Percentiles rank a stretch among this genome's conserved stretches.
Evolutionary conservation across 2,888 invertebrate species (phyloP).

Genomic region (Rhagophthalmus giganteus): DNA sequence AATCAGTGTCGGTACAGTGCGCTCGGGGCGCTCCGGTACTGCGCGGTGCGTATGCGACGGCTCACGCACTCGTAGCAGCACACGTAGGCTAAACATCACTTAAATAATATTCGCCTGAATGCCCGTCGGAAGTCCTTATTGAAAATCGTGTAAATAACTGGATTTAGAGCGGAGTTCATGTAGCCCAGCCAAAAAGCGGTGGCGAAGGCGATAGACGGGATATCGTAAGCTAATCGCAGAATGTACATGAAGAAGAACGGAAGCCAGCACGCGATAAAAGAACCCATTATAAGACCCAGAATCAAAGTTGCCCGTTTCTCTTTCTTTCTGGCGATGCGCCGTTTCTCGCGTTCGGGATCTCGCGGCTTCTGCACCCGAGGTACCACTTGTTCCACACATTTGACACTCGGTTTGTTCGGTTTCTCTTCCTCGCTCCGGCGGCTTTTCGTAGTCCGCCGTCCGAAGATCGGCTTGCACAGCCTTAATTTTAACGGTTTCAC

Average conservation of each 20-base stretch:
- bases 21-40: constrained; percentile 66
- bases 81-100: constrained; percentile 89
- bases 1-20: constrained; percentile 53
- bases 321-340: constrained; percentile 89
- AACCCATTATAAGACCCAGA: constrained; percentile 96
- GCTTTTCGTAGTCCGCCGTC: constrained; percentile 67
- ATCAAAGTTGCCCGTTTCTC: constrained; percentile 97
- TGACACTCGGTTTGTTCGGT: constrained; percentile 48
- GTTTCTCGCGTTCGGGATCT: constrained; percentile 91
- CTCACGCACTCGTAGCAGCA: constrained; percentile 78
- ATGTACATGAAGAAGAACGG: constrained; percentile 97
- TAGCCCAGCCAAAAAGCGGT: constrained; percentile 97
- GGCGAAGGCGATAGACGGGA: constrained; percentile 83
- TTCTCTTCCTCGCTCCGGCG: constrained; percentile 49
- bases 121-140: constrained; percentile 97
- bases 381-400: constrained; percentile 59
- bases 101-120: constrained; percentile 92
- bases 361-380: constrained; percentile 77
- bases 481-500: constrained; percentile 86
- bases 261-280: constrained; percentile 97
- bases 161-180: constrained; percentile 95
- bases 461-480: constrained; percentile 84
- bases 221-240: constrained; percentile 77
- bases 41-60: constrained; percentile 64
- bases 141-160: constrained; percentile 95